Conservation (phyloP, 2,888 invertebrate genomes). For the Drosophila hamatofila region DNA sequence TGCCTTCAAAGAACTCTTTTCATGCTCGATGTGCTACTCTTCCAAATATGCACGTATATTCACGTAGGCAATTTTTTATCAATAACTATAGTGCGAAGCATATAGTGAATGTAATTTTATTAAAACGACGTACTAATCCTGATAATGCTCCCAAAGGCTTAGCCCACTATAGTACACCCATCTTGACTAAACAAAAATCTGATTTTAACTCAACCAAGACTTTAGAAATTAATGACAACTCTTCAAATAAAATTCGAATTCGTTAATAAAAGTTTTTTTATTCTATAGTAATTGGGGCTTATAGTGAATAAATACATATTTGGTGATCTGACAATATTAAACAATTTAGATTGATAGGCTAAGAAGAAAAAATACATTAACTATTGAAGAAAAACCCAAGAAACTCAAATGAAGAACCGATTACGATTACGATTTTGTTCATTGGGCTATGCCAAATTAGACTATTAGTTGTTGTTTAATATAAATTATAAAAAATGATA, state of each 20-base stretch:
- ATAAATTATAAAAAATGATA: no score
- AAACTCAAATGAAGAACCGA: no score
- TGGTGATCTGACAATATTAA: no score
- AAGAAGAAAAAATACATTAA: no score
- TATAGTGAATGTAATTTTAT: neutral
- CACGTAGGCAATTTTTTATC: neutral
- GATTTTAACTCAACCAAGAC: neutral
- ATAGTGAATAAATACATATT: neutral
- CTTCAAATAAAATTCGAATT: neutral
- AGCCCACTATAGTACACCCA: neutral
- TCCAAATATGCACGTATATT: neutral
- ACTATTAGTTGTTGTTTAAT: no score
- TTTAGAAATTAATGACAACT: neutral
- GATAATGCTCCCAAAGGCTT: neutral
- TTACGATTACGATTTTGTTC: no score
- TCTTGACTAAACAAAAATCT: neutral
- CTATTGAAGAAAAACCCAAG: no score
- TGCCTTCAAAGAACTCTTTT: neutral
- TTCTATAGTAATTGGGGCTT: neutral
- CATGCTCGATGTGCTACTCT: neutral
- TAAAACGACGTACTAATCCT: neutral
- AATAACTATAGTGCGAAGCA: neutral
- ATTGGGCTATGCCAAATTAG: no score
- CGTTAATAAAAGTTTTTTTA: neutral
- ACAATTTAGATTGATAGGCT: no score